Conservation (phyloP, 2,797 vertebrate genomes). For the Bucorvus abyssinicus region DNA sequence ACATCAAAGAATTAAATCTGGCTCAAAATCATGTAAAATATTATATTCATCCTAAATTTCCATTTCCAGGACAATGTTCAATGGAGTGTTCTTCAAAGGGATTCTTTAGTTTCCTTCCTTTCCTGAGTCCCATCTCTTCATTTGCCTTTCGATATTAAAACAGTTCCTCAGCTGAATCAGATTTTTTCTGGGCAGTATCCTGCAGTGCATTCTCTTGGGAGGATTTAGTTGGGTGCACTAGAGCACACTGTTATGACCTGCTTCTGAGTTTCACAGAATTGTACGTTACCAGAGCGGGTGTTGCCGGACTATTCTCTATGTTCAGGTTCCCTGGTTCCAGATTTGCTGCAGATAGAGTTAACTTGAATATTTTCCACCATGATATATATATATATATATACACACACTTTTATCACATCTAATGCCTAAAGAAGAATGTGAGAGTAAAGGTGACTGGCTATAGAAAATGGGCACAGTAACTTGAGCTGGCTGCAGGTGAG, state of each 20-base stretch:
- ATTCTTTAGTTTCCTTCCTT: neutral
- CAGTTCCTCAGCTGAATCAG: neutral
- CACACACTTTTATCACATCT: neutral
- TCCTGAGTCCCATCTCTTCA: neutral
- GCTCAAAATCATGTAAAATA: neutral
- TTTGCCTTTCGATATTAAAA: neutral
- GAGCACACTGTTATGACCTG: neutral
- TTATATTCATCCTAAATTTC: neutral
- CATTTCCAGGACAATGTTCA: neutral
- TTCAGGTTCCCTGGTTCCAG: neutral
- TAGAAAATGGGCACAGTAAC: neutral
- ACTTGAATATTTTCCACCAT: neutral
- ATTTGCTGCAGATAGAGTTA: neutral
- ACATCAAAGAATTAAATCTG: neutral
- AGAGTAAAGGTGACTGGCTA: neutral
- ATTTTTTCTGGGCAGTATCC: neutral
- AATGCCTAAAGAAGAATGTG: neutral
- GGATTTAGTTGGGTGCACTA: neutral
- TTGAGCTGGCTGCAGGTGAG: neutral
- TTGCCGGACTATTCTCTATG: neutral
- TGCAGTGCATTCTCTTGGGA: neutral
- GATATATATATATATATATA: no score
- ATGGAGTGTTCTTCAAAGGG: neutral
- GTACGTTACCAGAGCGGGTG: accelerated
- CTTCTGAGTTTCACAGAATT: neutral